Evolutionary conservation across 2,888 invertebrate genomes (phyloP).

Genomic region (Noctua fimbriata): DNA sequence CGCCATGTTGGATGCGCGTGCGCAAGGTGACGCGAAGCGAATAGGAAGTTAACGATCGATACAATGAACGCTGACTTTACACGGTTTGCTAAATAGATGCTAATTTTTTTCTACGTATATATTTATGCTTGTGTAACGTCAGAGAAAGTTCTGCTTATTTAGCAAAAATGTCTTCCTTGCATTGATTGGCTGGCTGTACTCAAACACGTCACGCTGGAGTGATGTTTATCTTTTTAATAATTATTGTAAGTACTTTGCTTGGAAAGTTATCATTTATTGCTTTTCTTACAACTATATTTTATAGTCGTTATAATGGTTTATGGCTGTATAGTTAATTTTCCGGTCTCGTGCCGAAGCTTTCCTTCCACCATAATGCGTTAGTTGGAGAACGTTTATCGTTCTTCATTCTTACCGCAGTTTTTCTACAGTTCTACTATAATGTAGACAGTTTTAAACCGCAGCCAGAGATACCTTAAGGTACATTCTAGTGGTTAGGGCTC

Average conservation of each 20-base stretch:
- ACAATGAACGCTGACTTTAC: constrained; percentile 74
- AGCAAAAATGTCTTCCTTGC: constrained; percentile 64
- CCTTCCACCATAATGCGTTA: constrained; percentile 32
- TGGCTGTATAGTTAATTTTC: constrained; percentile 55
- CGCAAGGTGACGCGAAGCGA: constrained; percentile 78
- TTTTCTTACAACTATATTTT: constrained; percentile 49
- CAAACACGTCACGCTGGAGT: constrained; percentile 40
- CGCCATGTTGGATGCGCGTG: constrained; percentile 78
- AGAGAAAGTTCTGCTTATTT: constrained; percentile 79
- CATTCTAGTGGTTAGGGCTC: constrained; percentile 58
- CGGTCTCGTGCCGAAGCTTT: constrained; percentile 61
- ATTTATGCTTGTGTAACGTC: constrained; percentile 57
- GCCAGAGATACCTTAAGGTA: constrained; percentile 48
- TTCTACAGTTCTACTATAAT: constrained; percentile 45
- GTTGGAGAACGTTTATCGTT: constrained; percentile 55
- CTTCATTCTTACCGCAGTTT: constrained; percentile 60
- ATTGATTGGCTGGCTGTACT: constrained; percentile 58
- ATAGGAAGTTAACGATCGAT: constrained; percentile 84
- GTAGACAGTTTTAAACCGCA: constrained; percentile 61
- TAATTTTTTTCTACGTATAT: constrained; percentile 73
- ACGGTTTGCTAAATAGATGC: constrained; percentile 78
- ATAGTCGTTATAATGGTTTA: constrained; percentile 50
- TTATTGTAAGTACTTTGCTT: constrained; percentile 35
- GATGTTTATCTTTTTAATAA: constrained; percentile 51
- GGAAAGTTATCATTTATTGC: constrained; percentile 52